Conservation (phyloP, 1,140 invertebrate species). For the Pseudomyrmex gracilis region DNA sequence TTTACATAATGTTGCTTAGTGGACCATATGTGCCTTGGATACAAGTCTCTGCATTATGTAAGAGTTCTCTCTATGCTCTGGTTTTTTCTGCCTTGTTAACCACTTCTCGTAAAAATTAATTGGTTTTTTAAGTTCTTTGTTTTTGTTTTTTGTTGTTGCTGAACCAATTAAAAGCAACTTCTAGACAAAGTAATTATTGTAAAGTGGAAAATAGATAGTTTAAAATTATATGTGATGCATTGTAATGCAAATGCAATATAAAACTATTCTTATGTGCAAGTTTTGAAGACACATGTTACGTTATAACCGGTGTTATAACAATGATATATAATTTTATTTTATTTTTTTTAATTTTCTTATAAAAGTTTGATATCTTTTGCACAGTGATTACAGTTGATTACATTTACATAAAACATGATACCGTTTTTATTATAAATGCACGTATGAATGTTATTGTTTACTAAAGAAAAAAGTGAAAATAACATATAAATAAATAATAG, state of each 20-base stretch:
- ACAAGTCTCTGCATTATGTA: conserved; percentile 56
- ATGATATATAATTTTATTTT: conserved; percentile 40
- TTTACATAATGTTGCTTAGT: conserved; percentile 64
- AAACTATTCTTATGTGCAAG: neutral
- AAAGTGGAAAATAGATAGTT: conserved; percentile 5
- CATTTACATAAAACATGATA: neutral
- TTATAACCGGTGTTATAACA: neutral
- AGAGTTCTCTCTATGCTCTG: conserved; percentile 39
- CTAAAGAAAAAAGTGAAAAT: neutral
- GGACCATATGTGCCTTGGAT: conserved; percentile 72
- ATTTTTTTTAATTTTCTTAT: conserved; percentile 8
- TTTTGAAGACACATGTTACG: conserved; percentile 20
- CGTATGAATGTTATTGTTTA: conserved; percentile 8
- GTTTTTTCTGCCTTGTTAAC: neutral
- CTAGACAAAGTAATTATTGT: neutral
- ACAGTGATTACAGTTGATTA: neutral
- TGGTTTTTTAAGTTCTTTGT: conserved; percentile 10
- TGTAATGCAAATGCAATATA: neutral
- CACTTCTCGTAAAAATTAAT: neutral
- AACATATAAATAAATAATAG: neutral
- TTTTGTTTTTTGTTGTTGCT: conserved; percentile 10
- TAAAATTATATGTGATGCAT: conserved; percentile 1
- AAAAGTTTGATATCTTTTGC: conserved; percentile 10
- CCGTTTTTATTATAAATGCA: conserved; percentile 49
- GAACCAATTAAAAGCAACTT: conserved; percentile 10